Conservation (phyloP, 35 echinoderm and acorn worm genomes). For the Ophioderma brevispina region DNA sequence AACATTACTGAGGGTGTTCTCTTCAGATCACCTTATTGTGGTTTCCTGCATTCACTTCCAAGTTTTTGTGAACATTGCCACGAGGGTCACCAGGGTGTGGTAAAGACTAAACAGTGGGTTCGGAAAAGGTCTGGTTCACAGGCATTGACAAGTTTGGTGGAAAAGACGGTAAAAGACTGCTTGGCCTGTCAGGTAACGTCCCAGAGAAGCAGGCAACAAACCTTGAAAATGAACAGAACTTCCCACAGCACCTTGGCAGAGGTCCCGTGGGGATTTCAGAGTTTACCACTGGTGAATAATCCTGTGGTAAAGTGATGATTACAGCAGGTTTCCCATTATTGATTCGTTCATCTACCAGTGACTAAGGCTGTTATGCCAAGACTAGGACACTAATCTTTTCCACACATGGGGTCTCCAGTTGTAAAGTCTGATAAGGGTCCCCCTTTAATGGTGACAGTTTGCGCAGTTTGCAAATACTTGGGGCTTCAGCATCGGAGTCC, state of each 20-base stretch:
- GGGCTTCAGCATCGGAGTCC: slow-evolving; percentile 44
- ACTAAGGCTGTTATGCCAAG: slow-evolving; percentile 50
- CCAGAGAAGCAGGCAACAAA: not conserved
- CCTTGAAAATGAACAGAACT: slow-evolving; percentile 20
- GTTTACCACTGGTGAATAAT: slow-evolving; percentile 21
- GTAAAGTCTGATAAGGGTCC: slow-evolving; percentile 74
- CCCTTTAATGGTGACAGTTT: slow-evolving; percentile 66
- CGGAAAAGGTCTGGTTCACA: slow-evolving; percentile 50
- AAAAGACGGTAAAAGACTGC: slow-evolving; percentile 16
- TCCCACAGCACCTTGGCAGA: slow-evolving; percentile 10
- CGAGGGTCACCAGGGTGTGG: slow-evolving; percentile 47
- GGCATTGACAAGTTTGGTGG: slow-evolving; percentile 41
- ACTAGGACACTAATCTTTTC: slow-evolving; percentile 62
- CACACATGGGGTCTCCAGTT: slow-evolving; percentile 63
- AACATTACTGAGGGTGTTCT: slow-evolving; percentile 49
- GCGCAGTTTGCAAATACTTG: slow-evolving; percentile 38
- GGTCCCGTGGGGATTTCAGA: slow-evolving; percentile 40
- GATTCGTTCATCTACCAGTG: slow-evolving; percentile 52
- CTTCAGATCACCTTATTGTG: slow-evolving; percentile 22
- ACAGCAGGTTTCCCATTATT: slow-evolving; percentile 53
- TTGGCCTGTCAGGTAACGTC: slow-evolving; percentile 22
- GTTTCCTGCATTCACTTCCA: slow-evolving; percentile 34
- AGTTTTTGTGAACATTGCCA: slow-evolving; percentile 19
- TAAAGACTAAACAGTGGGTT: slow-evolving; percentile 42
- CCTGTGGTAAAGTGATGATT: slow-evolving; percentile 57